phyloP scores from a whole-genome alignment of 2,888 invertebrate species.

The Noctua fimbriata region DNA sequence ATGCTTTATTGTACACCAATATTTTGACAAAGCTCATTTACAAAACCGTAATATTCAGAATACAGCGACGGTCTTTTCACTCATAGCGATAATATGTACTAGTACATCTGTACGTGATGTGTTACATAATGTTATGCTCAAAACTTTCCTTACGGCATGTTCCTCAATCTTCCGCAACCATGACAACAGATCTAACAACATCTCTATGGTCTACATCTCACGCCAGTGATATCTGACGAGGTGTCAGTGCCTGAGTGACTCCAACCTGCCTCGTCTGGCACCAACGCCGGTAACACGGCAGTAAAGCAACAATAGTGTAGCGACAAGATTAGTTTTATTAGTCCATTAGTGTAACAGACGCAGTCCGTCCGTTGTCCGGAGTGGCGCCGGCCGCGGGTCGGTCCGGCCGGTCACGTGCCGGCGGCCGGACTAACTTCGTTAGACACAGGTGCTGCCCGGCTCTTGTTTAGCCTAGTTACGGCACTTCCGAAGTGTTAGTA shows the following conservation, averaged over 20 bases:
- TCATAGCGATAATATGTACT: not conserved
- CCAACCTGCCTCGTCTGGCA: not conserved
- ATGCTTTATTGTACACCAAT: not conserved
- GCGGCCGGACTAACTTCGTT: slow-evolving; percentile 25
- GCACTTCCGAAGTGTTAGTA: not conserved
- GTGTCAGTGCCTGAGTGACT: not conserved
- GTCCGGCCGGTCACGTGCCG: slow-evolving; percentile 18
- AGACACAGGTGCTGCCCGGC: slow-evolving; percentile 18
- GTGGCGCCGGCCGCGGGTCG: not conserved
- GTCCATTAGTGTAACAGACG: slow-evolving; percentile 4
- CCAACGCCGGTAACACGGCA: not conserved
- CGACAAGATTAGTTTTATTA: slow-evolving; percentile 16
- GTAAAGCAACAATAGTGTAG: not conserved
- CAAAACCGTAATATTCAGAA: not conserved
- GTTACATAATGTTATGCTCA: no score
- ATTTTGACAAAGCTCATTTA: not conserved
- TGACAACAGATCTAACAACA: not conserved
- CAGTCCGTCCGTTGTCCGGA: not conserved
- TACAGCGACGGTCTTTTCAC: not conserved
- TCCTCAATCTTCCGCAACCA: not conserved
- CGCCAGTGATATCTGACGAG: not conserved
- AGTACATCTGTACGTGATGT: not conserved
- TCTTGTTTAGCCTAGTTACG: not conserved
- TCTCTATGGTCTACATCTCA: not conserved
- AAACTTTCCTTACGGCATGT: not conserved